Base-by-base conservation (phyloP, 1,140 invertebrate species). In the Arion vulgaris region DNA sequence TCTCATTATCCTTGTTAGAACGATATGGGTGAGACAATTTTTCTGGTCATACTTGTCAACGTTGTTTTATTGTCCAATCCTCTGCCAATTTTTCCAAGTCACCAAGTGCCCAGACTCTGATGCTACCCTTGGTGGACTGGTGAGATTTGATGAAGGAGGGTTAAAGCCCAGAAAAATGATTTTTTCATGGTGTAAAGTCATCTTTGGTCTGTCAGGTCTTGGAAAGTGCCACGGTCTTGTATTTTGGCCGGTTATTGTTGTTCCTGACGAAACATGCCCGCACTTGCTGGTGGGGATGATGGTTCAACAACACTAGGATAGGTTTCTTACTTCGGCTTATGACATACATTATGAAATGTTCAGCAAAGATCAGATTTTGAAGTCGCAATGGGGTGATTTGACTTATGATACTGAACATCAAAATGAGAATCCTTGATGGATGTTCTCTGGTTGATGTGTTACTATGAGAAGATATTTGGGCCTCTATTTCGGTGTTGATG, bases 71-170 rank as follows among this genome's bases (percentile, higher is more conserved):
- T 17, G 69, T 34, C 80, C 84, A 83, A n/a, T 87, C 85, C 81
- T 81, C 69, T 90, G 90, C 90, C 90, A 91, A 73, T 85, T 88
- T 78, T 89, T 90, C n/a, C 36, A 90, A 68, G 66, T 90, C 88
- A 51, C 69, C 86, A 39, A 90, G 81, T 23, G 89, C 87, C 23
- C 80, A 36, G 0, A 76, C 81, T 86, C 81, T 86, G 84, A 19
- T 79, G 86, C 36, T 86, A 38, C 85, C 71, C 88, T 85, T n/a
- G 90, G 89, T 17, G 90, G 90, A 78, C 57, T 15, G 86, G 87
- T 36, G 90, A 88, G 36, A 45, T 36, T 15, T 69, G 5, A 23
- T 41, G 32, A 34, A 62, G 80, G 39, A 66, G 13, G 83, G 34
- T 41, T 85, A 80, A 11, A 76, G 69, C 0, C 84, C 84, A 39